Conservation (phyloP, 2,113 vertebrate species). For the Xyrauchen texanus region DNA sequence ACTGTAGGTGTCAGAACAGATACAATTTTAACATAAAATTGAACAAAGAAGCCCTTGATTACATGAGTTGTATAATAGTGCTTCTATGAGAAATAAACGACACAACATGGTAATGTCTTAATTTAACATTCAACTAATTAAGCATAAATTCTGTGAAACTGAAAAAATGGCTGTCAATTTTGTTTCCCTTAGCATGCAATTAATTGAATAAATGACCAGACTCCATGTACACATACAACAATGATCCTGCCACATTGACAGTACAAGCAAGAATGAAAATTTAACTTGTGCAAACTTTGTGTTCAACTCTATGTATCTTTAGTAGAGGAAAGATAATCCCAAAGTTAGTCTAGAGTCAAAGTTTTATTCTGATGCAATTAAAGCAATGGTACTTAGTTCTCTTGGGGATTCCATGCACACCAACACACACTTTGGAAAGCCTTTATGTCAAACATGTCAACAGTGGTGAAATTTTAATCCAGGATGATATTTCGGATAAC, state of each 20-base stretch:
- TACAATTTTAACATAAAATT: too few species aligned
- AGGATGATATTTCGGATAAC: slow-evolving; percentile 14
- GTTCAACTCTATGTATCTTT: background rate
- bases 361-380: slow-evolving; percentile 22
- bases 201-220: background rate
- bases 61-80: too few species aligned
- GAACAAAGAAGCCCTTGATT: too few species aligned
- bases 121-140: background rate
- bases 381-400: background rate
- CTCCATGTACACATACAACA: background rate
- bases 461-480: slow-evolving; percentile 15
- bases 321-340: background rate
- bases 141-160: background rate
- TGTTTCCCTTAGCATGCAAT: background rate
- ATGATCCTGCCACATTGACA: background rate
- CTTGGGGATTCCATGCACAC: background rate
- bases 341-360: background rate
- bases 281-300: background rate
- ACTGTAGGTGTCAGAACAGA: too few species aligned
- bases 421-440: slow-evolving; percentile 7
- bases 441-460: slow-evolving; percentile 20
- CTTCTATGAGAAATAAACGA: too few species aligned
- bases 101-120: too few species aligned
- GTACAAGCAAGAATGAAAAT: background rate
- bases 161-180: background rate